phyloP scores from a whole-genome alignment of 2,113 vertebrate genomes.

The Pollimyrus isidori region DNA sequence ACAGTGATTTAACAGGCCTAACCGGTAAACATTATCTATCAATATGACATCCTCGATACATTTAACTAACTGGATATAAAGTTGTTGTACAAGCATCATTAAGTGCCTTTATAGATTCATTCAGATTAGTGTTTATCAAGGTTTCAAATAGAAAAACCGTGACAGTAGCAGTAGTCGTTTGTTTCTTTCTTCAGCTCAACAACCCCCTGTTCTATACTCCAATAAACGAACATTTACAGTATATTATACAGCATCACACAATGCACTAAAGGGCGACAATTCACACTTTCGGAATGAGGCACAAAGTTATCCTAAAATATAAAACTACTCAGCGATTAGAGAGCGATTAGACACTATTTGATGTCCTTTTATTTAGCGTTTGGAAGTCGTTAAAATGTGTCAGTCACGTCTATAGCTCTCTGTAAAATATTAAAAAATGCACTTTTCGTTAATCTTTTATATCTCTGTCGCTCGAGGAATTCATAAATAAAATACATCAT shows the following conservation, averaged over 20 bases:
- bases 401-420: slow-evolving; percentile 1
- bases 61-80: neutral
- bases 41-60: neutral
- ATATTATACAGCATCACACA: slow-evolving; percentile 41
- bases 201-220: neutral
- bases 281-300: slow-evolving; percentile 58
- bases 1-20: neutral
- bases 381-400: slow-evolving; percentile 11
- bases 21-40: neutral
- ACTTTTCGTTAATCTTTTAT: slow-evolving; percentile 63
- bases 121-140: neutral
- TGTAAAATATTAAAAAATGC: slow-evolving; percentile 13
- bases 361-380: slow-evolving; percentile 5
- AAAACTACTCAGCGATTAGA: neutral
- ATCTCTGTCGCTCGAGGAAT: slow-evolving; percentile 55
- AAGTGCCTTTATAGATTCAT: neutral
- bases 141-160: neutral
- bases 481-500: slow-evolving; percentile 62
- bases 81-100: neutral
- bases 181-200: neutral
- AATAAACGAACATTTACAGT: neutral
- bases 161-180: neutral
- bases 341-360: neutral
- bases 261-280: slow-evolving; percentile 67
- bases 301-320: neutral